These are phyloP conservation scores for Anthonomus grandis DNA, from an alignment of 1,140 invertebrate genomes.

Conservation along the genomic window DNA sequence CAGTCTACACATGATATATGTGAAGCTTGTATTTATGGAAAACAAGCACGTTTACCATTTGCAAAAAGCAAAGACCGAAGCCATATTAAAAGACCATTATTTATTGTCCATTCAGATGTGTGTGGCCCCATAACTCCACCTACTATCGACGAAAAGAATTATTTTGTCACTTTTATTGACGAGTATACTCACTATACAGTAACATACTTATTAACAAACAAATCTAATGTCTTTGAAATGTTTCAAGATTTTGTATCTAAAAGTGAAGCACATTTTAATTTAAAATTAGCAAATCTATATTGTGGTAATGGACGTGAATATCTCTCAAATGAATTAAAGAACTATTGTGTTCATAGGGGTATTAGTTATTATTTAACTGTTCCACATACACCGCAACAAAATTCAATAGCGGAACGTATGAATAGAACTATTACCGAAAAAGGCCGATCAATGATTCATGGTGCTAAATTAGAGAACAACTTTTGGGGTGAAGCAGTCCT, in stretches of 20 bases:
- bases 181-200: constrained; percentile 44
- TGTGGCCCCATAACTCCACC: constrained; percentile 49
- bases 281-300: constrained; percentile 47
- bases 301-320: constrained; percentile 50
- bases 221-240: constrained; percentile 43
- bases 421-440: constrained; percentile 50
- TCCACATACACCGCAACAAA: constrained; percentile 52
- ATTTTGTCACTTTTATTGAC: constrained; percentile 47
- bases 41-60: constrained; percentile 49
- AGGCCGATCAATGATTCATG: constrained; percentile 45
- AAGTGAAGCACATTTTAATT: constrained; percentile 45
- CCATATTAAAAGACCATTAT: constrained; percentile 45
- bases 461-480: constrained; percentile 36
- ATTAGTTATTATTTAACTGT: constrained; percentile 52
- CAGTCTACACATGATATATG: constrained; percentile 39
- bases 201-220: constrained; percentile 42
- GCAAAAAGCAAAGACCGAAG: constrained; percentile 41
- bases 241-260: constrained; percentile 44
- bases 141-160: constrained; percentile 43
- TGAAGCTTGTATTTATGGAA: constrained; percentile 51
- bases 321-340: constrained; percentile 47
- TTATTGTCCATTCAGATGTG: constrained; percentile 48
- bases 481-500: constrained; percentile 49
- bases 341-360: constrained; percentile 47
- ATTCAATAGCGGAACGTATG: constrained; percentile 53